Base-by-base conservation (phyloP, 2,888 invertebrate species). In the Oegoconia quadripuncta region DNA sequence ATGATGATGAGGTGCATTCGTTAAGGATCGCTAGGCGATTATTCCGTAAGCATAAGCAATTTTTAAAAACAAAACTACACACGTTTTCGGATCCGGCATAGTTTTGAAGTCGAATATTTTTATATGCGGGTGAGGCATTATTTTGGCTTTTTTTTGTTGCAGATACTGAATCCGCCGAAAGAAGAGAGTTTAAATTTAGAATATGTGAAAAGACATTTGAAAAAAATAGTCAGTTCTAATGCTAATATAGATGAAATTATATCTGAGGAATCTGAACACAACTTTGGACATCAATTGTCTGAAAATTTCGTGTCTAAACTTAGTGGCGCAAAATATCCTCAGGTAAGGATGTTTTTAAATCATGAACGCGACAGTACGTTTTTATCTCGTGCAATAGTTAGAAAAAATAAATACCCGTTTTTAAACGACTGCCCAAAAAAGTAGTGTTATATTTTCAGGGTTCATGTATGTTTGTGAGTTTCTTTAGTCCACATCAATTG, bases 191-290 rank as follows among this genome's bases (percentile, higher is more conserved):
- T 96, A 0, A 89, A 89, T 0, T 78, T 94, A 1, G 90, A 91
- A 1, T 89, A 91, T 52, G 91, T 98, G 0, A 92, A 93, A 57
- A 89, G 89, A 39, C 91, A 91, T 59, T 89, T 95, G 46, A 88
- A 89, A 49, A 90, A 88, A 65, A 73, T 76, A 36, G 68, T 72
- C 2, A 69, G 64, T 27, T 68, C 74, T 1, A 59, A 74, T 35
- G 90, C 90, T 1, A 91, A 93, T 50, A 62, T 93, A 5, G 92
- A 94, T 35, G 93, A 95, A 41, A 91, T 97, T 29, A 89, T 97
- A 49, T 94, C 95, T 0, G 93, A 93, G 57, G 95, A 97, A 59
- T 96, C 96, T 0, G 97, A 96, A 58, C 98, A 95, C 67, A 97
- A 97, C 76, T 94, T 95, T 56, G 97, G 97, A 1, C 90, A 96